Percentiles rank a stretch among this genome's conserved stretches.
These are phyloP conservation scores for Toxotes lorentzi DNA, from an alignment of 2,797 vertebrate genomes.

Conservation along the genomic window DNA sequence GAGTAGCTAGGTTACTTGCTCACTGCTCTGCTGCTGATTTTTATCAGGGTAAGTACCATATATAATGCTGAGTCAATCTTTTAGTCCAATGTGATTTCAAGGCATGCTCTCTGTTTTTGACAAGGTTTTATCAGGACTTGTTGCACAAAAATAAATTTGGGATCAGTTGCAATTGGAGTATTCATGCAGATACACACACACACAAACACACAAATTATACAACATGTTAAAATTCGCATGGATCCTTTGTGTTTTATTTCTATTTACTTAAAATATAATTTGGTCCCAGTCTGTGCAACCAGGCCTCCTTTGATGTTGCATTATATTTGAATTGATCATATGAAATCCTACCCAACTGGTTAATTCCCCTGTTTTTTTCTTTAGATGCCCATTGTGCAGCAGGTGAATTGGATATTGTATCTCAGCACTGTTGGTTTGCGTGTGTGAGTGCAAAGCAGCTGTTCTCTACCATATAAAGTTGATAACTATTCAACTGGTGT, in stretches of 20 bases:
- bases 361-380: slow-evolving; percentile 99
- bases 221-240: slow-evolving; percentile 4
- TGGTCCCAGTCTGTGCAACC: slow-evolving; percentile 76
- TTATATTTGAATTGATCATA: slow-evolving; percentile 75
- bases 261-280: slow-evolving; percentile 45
- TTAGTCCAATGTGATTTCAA: slow-evolving; percentile 63
- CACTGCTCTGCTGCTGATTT: slow-evolving; percentile 76
- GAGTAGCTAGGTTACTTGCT: slow-evolving; percentile 77
- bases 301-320: slow-evolving; percentile 78
- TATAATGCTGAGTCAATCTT: slow-evolving; percentile 65
- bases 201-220: background rate
- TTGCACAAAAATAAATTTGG: slow-evolving; percentile 75
- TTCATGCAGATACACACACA: slow-evolving; percentile 1
- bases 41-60: slow-evolving; percentile 81
- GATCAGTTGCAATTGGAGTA: slow-evolving; percentile 35
- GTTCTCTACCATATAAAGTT: slow-evolving; percentile 95
- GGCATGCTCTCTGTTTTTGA: slow-evolving; percentile 77
- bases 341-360: slow-evolving; percentile 84
- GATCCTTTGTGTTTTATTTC: background rate
- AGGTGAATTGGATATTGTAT: slow-evolving; percentile 99
- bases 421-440: slow-evolving; percentile 98
- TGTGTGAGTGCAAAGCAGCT: slow-evolving; percentile 98
- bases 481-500: slow-evolving; percentile 91
- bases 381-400: slow-evolving; percentile 98
- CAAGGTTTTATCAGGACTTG: slow-evolving; percentile 76